phyloP scores from a whole-genome alignment of 2,797 vertebrate species.

The Falco concolor region DNA sequence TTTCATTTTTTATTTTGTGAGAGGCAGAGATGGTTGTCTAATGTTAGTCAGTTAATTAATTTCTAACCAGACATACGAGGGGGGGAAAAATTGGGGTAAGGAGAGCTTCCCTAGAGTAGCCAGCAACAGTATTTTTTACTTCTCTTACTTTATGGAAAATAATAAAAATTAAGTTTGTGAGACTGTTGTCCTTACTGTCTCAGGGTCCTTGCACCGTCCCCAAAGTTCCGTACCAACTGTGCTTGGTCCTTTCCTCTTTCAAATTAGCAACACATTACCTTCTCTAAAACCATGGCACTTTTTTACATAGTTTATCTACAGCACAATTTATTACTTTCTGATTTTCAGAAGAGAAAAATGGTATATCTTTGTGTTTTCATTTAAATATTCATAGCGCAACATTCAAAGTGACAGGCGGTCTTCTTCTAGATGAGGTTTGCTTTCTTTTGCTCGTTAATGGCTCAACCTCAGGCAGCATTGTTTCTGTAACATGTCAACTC shows the following conservation, averaged over 20 bases:
- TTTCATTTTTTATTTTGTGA: neutral
- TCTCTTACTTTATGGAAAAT: neutral
- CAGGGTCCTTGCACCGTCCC: fast-evolving
- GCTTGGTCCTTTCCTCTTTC: neutral
- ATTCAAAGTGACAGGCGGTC: conserved; percentile 1
- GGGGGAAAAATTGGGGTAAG: neutral
- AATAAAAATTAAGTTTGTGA: neutral
- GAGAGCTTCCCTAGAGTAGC: neutral
- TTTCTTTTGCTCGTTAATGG: conserved; percentile 27
- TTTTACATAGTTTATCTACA: neutral
- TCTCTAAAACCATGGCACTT: neutral
- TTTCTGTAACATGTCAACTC: neutral
- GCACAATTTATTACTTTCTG: neutral
- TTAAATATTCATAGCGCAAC: conserved; percentile 19
- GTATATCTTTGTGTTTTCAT: neutral
- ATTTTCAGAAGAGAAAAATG: neutral
- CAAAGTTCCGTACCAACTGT: neutral
- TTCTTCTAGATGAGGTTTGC: conserved; percentile 9
- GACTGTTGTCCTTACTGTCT: neutral
- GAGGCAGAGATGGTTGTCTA: neutral
- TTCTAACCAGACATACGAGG: neutral
- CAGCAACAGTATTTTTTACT: neutral
- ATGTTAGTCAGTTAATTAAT: neutral
- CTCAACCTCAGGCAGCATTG: conserved; percentile 14
- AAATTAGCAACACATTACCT: neutral